A percentile compares a stretch with the other conserved stretches of the same genome.
Evolutionary conservation across 2,113 vertebrate genomes (phyloP).

Genomic region (Chamaea fasciata): DNA sequence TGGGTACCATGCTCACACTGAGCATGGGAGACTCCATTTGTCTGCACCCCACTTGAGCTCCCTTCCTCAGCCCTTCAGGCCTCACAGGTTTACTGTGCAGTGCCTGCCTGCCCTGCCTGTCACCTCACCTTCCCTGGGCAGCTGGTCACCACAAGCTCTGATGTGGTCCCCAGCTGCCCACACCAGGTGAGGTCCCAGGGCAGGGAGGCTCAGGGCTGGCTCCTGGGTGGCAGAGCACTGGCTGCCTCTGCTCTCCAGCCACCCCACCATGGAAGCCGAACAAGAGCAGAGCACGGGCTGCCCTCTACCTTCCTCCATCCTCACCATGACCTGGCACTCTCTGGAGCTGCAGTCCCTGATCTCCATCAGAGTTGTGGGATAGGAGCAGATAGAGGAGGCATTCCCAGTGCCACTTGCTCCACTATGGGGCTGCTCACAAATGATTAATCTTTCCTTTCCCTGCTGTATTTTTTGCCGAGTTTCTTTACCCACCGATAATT

Average conservation of each 20-base stretch:
- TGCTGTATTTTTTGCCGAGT: neutral
- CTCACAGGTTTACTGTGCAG: neutral
- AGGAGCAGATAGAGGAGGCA: neutral
- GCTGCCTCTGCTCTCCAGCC: neutral
- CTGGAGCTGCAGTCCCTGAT: neutral
- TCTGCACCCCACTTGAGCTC: neutral
- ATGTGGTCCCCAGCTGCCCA: neutral
- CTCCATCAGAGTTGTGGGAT: neutral
- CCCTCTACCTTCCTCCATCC: neutral
- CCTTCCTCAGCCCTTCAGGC: neutral
- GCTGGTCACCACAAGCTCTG: neutral
- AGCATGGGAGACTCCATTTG: neutral
- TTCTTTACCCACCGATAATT: neutral
- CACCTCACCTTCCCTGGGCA: neutral
- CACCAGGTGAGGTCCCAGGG: neutral
- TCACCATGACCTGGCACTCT: neutral
- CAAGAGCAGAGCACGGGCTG: neutral
- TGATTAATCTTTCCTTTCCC: neutral
- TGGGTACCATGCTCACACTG: neutral
- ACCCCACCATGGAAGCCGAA: neutral
- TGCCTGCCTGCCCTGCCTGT: neutral
- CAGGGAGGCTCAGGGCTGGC: neutral
- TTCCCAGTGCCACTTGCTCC: neutral
- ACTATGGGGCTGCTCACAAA: neutral
- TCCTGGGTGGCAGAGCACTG: neutral